Evolutionary conservation across 2,113 vertebrate species (phyloP), one percentile per base, ranked within the genome.

Genomic region (Pomatostomus ruficeps): DNA sequence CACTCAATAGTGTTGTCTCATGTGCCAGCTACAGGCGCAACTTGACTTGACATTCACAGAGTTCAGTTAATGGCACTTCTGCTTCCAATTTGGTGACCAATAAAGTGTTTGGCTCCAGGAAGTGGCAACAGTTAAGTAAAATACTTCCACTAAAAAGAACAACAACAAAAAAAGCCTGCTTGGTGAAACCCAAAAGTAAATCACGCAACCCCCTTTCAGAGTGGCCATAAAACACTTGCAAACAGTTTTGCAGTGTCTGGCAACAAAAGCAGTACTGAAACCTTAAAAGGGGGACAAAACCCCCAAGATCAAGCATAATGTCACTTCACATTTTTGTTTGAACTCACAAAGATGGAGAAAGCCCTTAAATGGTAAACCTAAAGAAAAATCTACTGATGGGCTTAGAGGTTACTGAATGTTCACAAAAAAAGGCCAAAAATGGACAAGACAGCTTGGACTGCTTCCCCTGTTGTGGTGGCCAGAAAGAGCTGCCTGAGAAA

Each of bases 21-120:
- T 91, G 93, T 78, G 76, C 95, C 88, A 93, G 77, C 92, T 88
- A 71, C 91, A 96, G 97, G 93, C 82, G 78, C 88, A 91, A 95
- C 94, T 93, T 72, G 61, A 71, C 66, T 86, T 85, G 83, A 97
- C 78, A 93, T 97, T 97, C 96, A 95, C 78, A 94, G 77, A 97
- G 86, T 96, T 97, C 95, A 91, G 95, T 95, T 97, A 97, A 96
- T 96, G 97, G 98, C 97, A 98, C 97, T 97, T 97, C 95, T 96
- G 95, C 95, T 97, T 97, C 95, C 96, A 95, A 93, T 97, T 95
- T 91, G 94, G 95, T 98, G 97, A 95, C 88, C 75, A 76, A 17
- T 95, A 89, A 84, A 92, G 77, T 22, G 73, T 93, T 96, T 97
- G 96, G 97, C 94, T 97, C 87, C 91, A 85, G 97, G 95, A 97